phyloP scores from a whole-genome alignment of 2,888 invertebrate genomes.

The Orthonevra nobilis region DNA sequence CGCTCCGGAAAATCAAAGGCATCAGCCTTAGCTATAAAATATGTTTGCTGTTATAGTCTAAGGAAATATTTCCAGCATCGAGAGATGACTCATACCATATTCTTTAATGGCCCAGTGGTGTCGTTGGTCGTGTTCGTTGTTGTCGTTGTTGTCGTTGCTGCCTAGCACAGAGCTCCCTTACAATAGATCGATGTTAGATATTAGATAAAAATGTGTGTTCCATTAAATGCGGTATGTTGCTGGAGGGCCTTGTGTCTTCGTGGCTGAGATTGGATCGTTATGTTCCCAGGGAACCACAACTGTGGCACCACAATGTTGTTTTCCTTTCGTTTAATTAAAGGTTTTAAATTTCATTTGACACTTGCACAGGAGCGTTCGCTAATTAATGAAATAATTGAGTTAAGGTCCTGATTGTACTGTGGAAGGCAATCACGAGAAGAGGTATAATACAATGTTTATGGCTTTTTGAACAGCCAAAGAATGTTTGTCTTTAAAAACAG shows the following conservation, averaged over 20 bases:
- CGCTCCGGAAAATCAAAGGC: slow-evolving; percentile 21
- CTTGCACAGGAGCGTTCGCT: slow-evolving; percentile 38
- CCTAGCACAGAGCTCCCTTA: too few relatives aligned
- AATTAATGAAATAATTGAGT: slow-evolving; percentile 64
- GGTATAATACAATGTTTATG: neutral
- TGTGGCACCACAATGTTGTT: too few relatives aligned
- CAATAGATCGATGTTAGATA: slow-evolving; percentile 48
- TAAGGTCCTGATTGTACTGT: slow-evolving; percentile 53
- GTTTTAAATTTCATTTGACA: slow-evolving; percentile 64
- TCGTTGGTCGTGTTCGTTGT: slow-evolving; percentile 10
- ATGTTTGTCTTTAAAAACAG: too few relatives aligned
- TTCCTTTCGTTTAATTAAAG: slow-evolving; percentile 58
- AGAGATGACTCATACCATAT: neutral
- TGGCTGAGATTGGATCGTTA: slow-evolving; percentile 26
- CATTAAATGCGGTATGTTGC: slow-evolving; percentile 4
- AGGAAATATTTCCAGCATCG: neutral
- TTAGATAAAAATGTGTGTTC: slow-evolving; percentile 37
- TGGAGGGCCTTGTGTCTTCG: slow-evolving; percentile 21
- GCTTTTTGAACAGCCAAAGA: neutral
- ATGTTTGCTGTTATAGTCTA: slow-evolving; percentile 33
- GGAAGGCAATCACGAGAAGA: slow-evolving; percentile 17
- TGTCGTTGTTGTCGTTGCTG: slow-evolving; percentile 4
- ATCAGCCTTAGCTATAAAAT: slow-evolving; percentile 46
- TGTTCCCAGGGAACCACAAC: slow-evolving; percentile 41
- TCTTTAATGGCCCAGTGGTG: slow-evolving; percentile 24